Evolutionary conservation across 2,888 invertebrate species (phyloP), one percentile per base, ranked within the genome.

Genomic region (Galeruca laticollis): DNA sequence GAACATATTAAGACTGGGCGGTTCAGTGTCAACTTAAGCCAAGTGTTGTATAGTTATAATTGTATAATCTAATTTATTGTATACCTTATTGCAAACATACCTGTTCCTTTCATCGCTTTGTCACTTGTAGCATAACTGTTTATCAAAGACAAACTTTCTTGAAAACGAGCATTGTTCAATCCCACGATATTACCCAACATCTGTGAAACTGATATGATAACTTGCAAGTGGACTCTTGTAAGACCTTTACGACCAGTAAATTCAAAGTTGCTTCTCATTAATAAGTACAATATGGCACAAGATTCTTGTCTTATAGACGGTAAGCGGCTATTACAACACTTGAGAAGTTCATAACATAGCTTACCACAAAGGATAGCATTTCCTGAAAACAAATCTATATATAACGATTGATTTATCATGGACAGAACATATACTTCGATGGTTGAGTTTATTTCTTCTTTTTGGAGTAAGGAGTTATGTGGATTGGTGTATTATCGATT

Each of bases 221-320:
- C 96, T 90, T 97, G 96, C 59, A 96, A 86, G 82, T 97, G 97
- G 0, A 97, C 96, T 74, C 97, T 87, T 0, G 95, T 97, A 73
- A 97, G 88, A 69, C 93, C 94, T 76, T 94, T 94, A 47, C 93
- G 90, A 63, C 91, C 89, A 57, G 93, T 94, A 82, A 94, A 95
- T 82, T 97, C 96, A 86, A 95, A 98, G 87, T 97, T 97, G 82
- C 95, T 95, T 75, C 97, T 89, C 97, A 98, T 97, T 37, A 98
- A 88, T 61, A 97, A 87, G 86, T 97, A 98, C 2, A 98, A 88
- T 31, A 97, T 91, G 56, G 96, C 96, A 79, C 96, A 96, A 0
- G 97, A 94, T 84, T 97, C 97, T 79, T 95, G 94, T 20, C 97
- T 89, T 63, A 96, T 91, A 70, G 92, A 92, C 51, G 93, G 91